Evolutionary conservation across 1,140 invertebrate species (phyloP).

Genomic region (Drosophila serrata): DNA sequence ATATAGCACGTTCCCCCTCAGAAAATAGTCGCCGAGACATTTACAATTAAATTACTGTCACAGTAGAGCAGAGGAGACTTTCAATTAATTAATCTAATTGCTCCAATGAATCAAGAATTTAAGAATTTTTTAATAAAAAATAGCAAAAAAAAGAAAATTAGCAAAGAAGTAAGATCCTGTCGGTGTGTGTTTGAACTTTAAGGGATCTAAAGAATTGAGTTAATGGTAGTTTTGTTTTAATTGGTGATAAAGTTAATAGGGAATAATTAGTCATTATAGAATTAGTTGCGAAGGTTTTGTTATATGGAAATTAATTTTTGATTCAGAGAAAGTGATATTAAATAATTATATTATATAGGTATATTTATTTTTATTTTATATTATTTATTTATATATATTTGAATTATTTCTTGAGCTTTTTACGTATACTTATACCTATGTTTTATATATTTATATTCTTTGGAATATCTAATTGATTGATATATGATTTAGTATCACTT

Average conservation of each 20-base stretch:
- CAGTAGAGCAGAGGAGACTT: conserved; percentile 4
- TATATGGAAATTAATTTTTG: not conserved
- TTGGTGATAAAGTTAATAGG: not conserved
- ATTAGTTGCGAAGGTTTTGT: not conserved
- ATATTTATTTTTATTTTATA: too few relatives aligned
- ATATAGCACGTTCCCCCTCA: conserved; percentile 45
- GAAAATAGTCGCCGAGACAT: not conserved
- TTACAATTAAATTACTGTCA: conserved; percentile 45
- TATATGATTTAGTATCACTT: too few relatives aligned
- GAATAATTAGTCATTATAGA: not conserved
- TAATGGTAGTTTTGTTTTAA: not conserved
- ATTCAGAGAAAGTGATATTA: not conserved
- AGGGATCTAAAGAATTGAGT: not conserved
- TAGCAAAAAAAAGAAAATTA: not conserved
- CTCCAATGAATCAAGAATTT: conserved; percentile 35
- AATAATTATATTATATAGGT: too few relatives aligned
- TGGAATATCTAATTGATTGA: too few relatives aligned
- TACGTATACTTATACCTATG: too few relatives aligned
- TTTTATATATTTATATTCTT: too few relatives aligned
- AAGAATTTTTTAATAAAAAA: not conserved
- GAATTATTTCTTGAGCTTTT: too few relatives aligned
- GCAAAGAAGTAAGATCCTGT: conserved; percentile 7
- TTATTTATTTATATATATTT: too few relatives aligned
- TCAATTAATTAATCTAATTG: conserved; percentile 77
- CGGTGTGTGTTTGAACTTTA: conserved; percentile 1